Conservation (phyloP, 1,140 invertebrate species). For the Lamellibrachia luymesi region DNA sequence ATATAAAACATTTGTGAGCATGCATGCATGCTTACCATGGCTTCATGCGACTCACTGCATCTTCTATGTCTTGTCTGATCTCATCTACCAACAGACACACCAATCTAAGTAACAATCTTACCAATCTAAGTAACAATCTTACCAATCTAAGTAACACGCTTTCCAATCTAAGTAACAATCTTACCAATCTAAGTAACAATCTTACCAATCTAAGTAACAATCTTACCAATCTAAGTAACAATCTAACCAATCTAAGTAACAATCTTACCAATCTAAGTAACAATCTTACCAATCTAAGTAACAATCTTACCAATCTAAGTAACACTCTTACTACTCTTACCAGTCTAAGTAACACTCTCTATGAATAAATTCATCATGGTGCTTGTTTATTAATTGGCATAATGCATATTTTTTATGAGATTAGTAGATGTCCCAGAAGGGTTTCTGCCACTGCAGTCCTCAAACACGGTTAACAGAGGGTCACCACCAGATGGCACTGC, state of each 20-base stretch:
- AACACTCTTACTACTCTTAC: too few species aligned
- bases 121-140: too few species aligned
- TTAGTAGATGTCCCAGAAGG: not conserved
- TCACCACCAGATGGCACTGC: too few species aligned
- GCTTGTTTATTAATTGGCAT: not conserved
- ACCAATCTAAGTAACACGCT: too few species aligned
- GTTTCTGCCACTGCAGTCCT: not conserved
- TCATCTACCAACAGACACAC: slow-evolving; percentile 71
- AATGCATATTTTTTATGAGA: not conserved
- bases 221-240: too few species aligned
- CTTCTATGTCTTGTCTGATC: slow-evolving; percentile 97
- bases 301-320: too few species aligned
- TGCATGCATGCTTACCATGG: slow-evolving; percentile 73
- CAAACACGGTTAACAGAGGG: not conserved
- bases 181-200: too few species aligned
- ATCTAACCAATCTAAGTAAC: too few species aligned
- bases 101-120: not conserved
- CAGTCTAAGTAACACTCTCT: not conserved
- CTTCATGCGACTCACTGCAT: slow-evolving; percentile 87
- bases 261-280: too few species aligned
- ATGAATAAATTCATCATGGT: not conserved
- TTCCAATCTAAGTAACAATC: too few species aligned
- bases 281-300: too few species aligned
- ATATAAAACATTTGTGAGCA: not conserved
- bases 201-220: too few species aligned